Base-by-base conservation (phyloP, 2,797 vertebrate species). In the Schizopygopsis malacanthus region DNA sequence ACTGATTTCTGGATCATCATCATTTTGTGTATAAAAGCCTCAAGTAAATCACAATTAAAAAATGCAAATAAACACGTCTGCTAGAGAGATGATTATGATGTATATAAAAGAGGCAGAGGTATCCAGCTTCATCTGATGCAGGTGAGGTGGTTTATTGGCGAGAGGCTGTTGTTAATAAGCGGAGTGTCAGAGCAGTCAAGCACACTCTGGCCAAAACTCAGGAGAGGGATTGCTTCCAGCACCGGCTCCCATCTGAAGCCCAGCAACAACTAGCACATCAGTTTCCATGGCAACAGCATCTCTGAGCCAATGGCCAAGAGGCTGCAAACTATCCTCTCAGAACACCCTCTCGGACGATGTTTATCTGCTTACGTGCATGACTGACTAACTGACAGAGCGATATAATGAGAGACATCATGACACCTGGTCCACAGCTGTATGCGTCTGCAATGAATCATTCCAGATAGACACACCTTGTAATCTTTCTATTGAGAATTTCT, bases 221-320 rank as follows among this genome's bases (percentile, higher is more conserved):
- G 80, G 45, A 90, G 77, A 89, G 81, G 5, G 85, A 88, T 86
- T 75, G 69, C 81, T 89, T 83, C 43, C 84, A 91, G 90, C 92
- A 87, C 77, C 54, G 80, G 85, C 85, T 83, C 67, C 88, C 54
- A 76, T 84, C 76, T 88, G 82, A 67, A 79, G 54, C 63, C 82
- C 52, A 70, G 75, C 79, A 63, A 91, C 86, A 91, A 86, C 86
- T 88, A 90, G 85, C 83, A 91, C 90, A 90, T 85, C 83, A 85
- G 93, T 94, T 94, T 89, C 94, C 92, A 93, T 92, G 89, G 93
- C 73, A 92, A 91, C 88, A 50, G 90, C 91, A 81, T 86, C 83
- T 87, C 88, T 71, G 89, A 92, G 91, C 86, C 89, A 90, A 86
- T 88, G 90, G 86, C 83, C 89, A 86, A 85, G 81, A 87, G 90